Conservation (phyloP, 2,113 vertebrate species). For the Paramormyrops kingsleyae region DNA sequence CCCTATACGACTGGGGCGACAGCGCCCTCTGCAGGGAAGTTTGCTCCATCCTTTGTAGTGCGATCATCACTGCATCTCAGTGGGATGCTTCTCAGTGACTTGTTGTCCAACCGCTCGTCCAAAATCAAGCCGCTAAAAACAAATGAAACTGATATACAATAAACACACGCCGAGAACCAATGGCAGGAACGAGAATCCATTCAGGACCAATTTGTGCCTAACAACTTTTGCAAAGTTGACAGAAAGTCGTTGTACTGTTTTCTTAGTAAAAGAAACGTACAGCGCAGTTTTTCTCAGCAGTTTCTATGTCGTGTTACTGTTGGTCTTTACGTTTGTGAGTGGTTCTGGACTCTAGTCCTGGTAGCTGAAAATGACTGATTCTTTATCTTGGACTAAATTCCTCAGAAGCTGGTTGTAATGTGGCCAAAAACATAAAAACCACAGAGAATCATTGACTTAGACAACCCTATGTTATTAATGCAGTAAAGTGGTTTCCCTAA, state of each 20-base stretch:
- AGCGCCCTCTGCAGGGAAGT: not conserved
- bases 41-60: not conserved
- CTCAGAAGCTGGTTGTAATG: slow-evolving; percentile 2
- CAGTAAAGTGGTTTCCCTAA: slow-evolving; percentile 9
- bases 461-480: not conserved
- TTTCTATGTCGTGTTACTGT: not conserved
- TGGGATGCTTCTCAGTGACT: not conserved
- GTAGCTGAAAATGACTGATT: not conserved
- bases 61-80: not conserved
- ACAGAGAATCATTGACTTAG: slow-evolving; percentile 8
- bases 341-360: not conserved
- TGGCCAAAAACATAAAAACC: not conserved
- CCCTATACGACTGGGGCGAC: not conserved
- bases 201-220: not conserved
- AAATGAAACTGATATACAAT: not conserved
- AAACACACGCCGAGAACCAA: not conserved
- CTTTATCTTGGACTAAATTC: not conserved
- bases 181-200: not conserved
- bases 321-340: not conserved
- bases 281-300: not conserved
- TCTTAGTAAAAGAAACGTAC: not conserved
- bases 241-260: not conserved
- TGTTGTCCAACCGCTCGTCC: not conserved
- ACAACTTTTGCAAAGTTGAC: not conserved
- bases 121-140: not conserved